Evolutionary conservation across 2,888 invertebrate species (phyloP).

Genomic region (Synergus umbraculus): DNA sequence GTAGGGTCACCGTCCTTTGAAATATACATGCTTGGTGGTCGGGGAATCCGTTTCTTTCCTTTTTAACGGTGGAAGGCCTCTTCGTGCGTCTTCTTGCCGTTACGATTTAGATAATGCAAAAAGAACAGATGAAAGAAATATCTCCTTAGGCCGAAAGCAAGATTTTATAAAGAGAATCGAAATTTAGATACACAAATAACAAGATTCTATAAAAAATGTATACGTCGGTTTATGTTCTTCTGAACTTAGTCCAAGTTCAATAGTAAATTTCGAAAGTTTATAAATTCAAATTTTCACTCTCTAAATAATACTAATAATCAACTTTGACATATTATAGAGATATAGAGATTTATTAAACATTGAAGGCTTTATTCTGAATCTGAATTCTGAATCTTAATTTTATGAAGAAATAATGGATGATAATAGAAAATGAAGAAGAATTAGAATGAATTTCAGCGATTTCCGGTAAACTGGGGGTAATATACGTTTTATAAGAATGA

Average conservation of each 20-base stretch:
- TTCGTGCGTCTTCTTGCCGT: slow-evolving; percentile 39
- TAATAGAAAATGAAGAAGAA: not conserved
- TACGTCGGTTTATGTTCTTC: not conserved
- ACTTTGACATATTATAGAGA: too few relatives aligned
- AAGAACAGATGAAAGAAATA: slow-evolving; percentile 39
- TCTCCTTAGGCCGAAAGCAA: slow-evolving; percentile 28
- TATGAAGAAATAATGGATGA: not conserved
- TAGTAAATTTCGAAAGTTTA: too few relatives aligned
- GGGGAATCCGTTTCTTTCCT: slow-evolving; percentile 58
- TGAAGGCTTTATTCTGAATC: too few relatives aligned
- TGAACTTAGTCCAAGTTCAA: too few relatives aligned
- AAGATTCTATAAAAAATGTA: slow-evolving; percentile 11
- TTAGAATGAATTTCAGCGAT: not conserved
- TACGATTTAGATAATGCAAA: slow-evolving; percentile 40
- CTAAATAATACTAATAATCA: too few relatives aligned
- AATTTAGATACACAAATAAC: slow-evolving; percentile 20
- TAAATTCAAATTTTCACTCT: too few relatives aligned
- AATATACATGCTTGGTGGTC: slow-evolving; percentile 55
- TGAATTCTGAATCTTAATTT: too few relatives aligned
- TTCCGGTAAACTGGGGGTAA: slow-evolving; percentile 6
- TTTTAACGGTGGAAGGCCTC: slow-evolving; percentile 63
- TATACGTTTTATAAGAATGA: slow-evolving; percentile 16
- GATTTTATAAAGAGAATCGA: slow-evolving; percentile 12
- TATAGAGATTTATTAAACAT: too few relatives aligned
- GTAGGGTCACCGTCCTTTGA: slow-evolving; percentile 73